Evolutionary conservation across 2,888 invertebrate species (phyloP).

Genomic region (Sminthurinus aureus): DNA sequence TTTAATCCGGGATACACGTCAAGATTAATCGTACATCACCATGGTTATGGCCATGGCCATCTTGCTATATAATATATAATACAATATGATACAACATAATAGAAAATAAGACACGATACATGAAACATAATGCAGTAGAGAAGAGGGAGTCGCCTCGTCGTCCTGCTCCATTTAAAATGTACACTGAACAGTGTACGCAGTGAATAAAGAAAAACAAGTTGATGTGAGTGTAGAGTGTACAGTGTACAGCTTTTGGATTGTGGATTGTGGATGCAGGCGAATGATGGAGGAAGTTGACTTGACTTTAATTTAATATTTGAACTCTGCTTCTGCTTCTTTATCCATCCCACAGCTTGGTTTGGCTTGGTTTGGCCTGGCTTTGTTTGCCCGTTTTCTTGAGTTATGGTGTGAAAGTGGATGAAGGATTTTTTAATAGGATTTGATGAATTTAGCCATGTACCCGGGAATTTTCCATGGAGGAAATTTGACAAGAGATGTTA

Average conservation of each 20-base stretch:
- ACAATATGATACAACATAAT: too few relatives aligned
- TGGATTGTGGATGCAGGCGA: too few relatives aligned
- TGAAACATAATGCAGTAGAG: too few relatives aligned
- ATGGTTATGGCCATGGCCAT: neutral
- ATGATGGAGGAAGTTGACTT: neutral
- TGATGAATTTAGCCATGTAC: neutral
- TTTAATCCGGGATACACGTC: too few relatives aligned
- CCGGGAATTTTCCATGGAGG: neutral
- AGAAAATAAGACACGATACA: too few relatives aligned
- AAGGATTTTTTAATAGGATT: neutral
- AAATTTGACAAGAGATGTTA: neutral
- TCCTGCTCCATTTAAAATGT: too few relatives aligned
- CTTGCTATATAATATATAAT: too few relatives aligned
- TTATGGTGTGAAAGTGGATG: constrained; percentile 19
- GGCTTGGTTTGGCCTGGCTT: neutral
- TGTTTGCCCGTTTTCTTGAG: neutral
- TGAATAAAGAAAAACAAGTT: too few relatives aligned
- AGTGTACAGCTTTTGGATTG: neutral
- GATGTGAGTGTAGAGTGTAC: neutral
- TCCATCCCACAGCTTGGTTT: too few relatives aligned
- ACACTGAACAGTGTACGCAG: too few relatives aligned
- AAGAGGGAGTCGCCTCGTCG: too few relatives aligned
- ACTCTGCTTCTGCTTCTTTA: neutral
- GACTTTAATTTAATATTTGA: constrained; percentile 36
- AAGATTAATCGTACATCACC: neutral